These are phyloP conservation scores for Nymphicus hollandicus DNA, from an alignment of 2,113 vertebrate species.

Conservation along the genomic window DNA sequence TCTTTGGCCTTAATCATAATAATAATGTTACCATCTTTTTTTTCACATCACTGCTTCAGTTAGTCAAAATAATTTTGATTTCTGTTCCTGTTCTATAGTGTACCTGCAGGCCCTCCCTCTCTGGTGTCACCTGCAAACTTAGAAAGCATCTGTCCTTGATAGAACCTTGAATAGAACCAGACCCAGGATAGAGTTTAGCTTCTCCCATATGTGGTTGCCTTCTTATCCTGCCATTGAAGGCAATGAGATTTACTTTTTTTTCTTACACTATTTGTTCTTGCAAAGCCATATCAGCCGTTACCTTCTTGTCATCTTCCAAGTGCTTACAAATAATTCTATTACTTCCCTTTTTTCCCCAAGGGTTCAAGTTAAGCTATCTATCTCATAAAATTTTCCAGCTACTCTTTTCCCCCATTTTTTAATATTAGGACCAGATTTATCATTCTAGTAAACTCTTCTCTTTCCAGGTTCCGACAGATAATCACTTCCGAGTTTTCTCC, in stretches of 20 bases:
- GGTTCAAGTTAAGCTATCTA: background rate
- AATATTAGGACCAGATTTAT: background rate
- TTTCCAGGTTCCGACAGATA: background rate
- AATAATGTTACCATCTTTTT: background rate
- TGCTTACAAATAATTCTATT: background rate
- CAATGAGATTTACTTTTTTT: background rate
- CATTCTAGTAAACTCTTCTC: background rate
- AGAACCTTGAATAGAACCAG: background rate
- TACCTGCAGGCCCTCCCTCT: background rate
- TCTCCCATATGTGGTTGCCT: background rate
- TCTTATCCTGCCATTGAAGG: background rate
- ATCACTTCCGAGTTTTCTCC: background rate
- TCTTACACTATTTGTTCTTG: background rate
- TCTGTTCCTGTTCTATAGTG: background rate
- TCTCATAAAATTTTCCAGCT: background rate
- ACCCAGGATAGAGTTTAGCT: background rate
- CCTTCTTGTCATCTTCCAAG: background rate
- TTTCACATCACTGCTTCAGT: background rate
- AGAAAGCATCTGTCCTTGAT: background rate
- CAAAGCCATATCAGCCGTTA: background rate
- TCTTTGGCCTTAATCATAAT: background rate
- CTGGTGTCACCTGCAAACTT: background rate
- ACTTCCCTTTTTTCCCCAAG: fast-evolving
- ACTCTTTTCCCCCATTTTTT: background rate
- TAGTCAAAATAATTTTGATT: background rate